Evolutionary conservation across 1,140 invertebrate genomes (phyloP), one percentile per base, ranked within the genome.

Genomic region (Nasonia giraulti): DNA sequence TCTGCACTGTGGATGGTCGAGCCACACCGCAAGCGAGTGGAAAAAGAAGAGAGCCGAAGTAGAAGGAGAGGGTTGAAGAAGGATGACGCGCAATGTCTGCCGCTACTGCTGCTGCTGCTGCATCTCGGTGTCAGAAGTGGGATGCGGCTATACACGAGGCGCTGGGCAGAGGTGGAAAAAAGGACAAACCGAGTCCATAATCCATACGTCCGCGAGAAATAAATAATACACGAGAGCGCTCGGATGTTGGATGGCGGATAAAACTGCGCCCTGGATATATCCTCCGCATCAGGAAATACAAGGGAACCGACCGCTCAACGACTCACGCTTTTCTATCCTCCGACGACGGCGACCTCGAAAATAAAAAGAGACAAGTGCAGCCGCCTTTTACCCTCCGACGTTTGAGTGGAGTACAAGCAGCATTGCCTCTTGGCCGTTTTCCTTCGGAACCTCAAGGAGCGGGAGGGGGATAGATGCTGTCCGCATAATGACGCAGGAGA

Each of bases 161-260:
- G 50, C 31, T 68, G 17, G 44, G 84, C n/a, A 86, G 73, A 76
- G 37, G 47, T 73, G 69, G 71, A 47, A 5, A 85, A 78, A 69
- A 86, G 76, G 83, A 78, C 44, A 88, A 88, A 78, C 83, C 27
- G 69, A 90, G 87, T 87, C 89, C 88, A 88, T 90, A 90, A 91
- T 90, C 89, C 89, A 89, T 89, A 90, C 80, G 87, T 89, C 88
- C 87, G 84, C 87, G 84, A 84, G 87, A 90, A 90, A 90, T 91
- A 90, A 91, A 91, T 91, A 90, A 90, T 90, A 90, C 89, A 89
- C 80, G 87, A 89, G 85, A 85, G 83, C 85, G 68, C 68, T 71
- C 27, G 20, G 20, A 71, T 50, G 80, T 78, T 85, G 84, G 86
- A 85, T 87, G 84, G 77, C 84, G 86, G 87, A 88, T 88, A 87